Evolutionary conservation across 1,140 invertebrate species (phyloP).

Genomic region (Trinorchestia longiramus): DNA sequence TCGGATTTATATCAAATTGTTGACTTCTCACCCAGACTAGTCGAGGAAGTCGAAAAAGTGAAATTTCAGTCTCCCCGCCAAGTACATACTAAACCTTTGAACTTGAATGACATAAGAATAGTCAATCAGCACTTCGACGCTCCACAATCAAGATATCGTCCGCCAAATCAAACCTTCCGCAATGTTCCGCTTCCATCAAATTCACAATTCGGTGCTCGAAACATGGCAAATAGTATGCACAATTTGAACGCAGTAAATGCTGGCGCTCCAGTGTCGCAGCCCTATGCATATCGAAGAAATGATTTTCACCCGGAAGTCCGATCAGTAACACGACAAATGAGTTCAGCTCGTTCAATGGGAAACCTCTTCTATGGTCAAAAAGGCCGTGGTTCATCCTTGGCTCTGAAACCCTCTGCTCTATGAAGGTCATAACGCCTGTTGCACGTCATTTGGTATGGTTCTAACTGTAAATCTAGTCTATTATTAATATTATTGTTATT

Average conservation of each 20-base stretch:
- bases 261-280: background rate
- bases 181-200: background rate
- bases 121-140: background rate
- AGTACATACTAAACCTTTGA: background rate
- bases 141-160: background rate
- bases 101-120: background rate
- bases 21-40: background rate
- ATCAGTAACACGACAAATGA: background rate
- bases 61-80: background rate
- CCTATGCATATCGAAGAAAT: background rate
- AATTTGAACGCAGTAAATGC: background rate
- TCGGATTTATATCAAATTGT: conserved; percentile 34
- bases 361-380: background rate
- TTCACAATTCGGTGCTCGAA: background rate
- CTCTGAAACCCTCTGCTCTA: conserved; percentile 23
- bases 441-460: background rate
- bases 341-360: conserved; percentile 14
- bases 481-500: background rate
- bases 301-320: background rate
- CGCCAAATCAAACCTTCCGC: background rate
- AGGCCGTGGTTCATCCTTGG: background rate
- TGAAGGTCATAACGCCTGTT: background rate
- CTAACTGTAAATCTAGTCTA: background rate
- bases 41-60: background rate
- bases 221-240: conserved; percentile 22